phyloP scores from a whole-genome alignment of 2,888 invertebrate genomes.

The Mylabris sibirica region DNA sequence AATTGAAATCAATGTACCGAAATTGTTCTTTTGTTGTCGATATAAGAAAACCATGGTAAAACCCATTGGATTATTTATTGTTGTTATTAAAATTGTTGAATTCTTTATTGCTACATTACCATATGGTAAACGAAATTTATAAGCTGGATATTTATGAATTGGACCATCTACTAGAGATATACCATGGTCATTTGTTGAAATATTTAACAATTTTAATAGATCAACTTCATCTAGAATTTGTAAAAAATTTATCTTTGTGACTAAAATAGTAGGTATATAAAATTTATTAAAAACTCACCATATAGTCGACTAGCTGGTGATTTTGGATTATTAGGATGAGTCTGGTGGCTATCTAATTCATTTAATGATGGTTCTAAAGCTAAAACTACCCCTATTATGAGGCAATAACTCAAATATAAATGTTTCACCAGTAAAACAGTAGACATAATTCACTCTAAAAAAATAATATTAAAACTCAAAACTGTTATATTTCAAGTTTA shows the following conservation, averaged over 20 bases:
- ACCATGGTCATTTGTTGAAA: constrained; percentile 60
- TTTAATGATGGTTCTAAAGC: constrained; percentile 50
- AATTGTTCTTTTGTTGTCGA: constrained; percentile 60
- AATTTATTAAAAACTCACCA: constrained; percentile 44
- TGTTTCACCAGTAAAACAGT: constrained; percentile 33
- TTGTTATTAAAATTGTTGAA: constrained; percentile 55
- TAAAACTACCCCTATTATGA: constrained; percentile 37
- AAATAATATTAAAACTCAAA: not conserved
- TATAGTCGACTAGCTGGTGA: constrained; percentile 55
- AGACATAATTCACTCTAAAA: constrained; percentile 34
- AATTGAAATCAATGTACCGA: constrained; percentile 59
- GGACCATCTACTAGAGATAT: constrained; percentile 60
- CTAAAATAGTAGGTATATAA: too few species aligned
- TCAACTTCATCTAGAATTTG: constrained; percentile 56
- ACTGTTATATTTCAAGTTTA: not conserved
- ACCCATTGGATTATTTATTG: constrained; percentile 55
- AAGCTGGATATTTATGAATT: constrained; percentile 59
- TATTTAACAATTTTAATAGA: constrained; percentile 59
- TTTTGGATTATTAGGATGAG: constrained; percentile 50
- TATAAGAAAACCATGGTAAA: constrained; percentile 60
- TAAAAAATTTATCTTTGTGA: too few species aligned
- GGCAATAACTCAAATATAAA: constrained; percentile 38
- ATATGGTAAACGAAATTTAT: constrained; percentile 60
- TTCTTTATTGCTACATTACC: constrained; percentile 59
- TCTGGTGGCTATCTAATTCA: constrained; percentile 49